Evolutionary conservation across 2,888 invertebrate genomes (phyloP), one percentile per base, ranked within the genome.

Genomic region (Odiellus spinosus): DNA sequence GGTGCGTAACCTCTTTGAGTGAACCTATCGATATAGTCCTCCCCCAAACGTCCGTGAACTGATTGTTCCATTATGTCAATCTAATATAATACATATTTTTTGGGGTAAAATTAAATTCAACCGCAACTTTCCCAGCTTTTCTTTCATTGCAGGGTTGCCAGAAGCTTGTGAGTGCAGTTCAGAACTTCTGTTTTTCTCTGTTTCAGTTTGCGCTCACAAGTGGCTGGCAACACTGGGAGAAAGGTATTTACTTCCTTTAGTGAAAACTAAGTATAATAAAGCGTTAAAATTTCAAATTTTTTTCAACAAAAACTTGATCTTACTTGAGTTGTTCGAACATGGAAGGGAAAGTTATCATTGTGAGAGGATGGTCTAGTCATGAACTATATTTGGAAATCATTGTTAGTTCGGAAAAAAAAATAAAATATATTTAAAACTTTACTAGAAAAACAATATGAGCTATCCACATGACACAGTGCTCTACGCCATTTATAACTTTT

Each of bases 401-500:
- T 18, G 2, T 3, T n/a, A 38, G 38, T 26, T 26, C 8, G n/a
- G n/a, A n/a, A n/a, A n/a, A n/a, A n/a, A n/a, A n/a, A n/a, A n/a
- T 4, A 10, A 38, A 38, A 8, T 36, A 38, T 38, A 8, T 17
- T 17, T 17, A 38, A 3, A 26, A 60, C 71, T 66, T n/a, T 67
- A 78, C 78, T 69, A 82, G 62, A 63, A 82, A 82, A 62, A 77
- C 73, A 3, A 76, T 62, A 59, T 80, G 80, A 1, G 82, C 82
- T 47, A 73, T 66, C 45, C 79, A 73, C 1, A 76, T 71, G 14
- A 82, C 75, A 45, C 74, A 71, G 14, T 77, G 72, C 2, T 78
- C 71, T 0, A 80, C 77, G 0, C 75, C 78, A 42, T 75, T 76
- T 6, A 80, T 79, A 1, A 81, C 74, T 56, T 80, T 82, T 61